phyloP scores from a whole-genome alignment of 2,113 vertebrate genomes.

The Ochotona curzoniae region DNA sequence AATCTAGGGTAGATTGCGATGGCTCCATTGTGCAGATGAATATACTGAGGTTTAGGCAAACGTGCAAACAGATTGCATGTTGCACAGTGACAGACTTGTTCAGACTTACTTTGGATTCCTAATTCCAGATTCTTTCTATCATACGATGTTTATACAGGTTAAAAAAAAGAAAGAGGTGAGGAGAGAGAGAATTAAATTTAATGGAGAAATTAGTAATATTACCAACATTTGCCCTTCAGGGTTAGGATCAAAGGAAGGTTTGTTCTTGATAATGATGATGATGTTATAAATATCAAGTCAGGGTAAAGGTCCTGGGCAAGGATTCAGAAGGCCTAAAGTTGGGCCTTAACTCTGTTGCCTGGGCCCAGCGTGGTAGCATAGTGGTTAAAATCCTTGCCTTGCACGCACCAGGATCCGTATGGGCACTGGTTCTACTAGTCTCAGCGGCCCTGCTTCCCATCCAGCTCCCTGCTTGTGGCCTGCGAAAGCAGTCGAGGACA shows the following conservation, averaged over 20 bases:
- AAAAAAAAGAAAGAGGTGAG: slow-evolving; percentile 37
- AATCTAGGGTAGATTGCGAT: slow-evolving; percentile 35
- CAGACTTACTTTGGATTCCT: slow-evolving; percentile 40
- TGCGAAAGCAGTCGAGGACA: too few relatives aligned
- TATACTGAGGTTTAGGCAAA: neutral
- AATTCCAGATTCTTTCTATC: neutral
- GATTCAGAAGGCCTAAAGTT: slow-evolving; percentile 38
- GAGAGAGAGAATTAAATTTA: slow-evolving; percentile 28
- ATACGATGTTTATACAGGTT: neutral
- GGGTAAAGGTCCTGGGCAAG: neutral
- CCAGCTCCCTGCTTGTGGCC: too few relatives aligned
- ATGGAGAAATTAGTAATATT: slow-evolving; percentile 49
- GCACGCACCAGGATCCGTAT: too few relatives aligned
- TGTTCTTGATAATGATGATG: neutral
- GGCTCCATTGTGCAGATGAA: slow-evolving; percentile 23
- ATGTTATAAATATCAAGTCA: slow-evolving; percentile 55
- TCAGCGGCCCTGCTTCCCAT: too few relatives aligned
- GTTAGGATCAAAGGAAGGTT: slow-evolving; percentile 29
- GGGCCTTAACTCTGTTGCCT: neutral
- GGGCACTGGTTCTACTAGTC: too few relatives aligned
- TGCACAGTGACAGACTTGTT: neutral
- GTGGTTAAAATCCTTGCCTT: too few relatives aligned
- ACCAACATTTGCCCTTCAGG: neutral
- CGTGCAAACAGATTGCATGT: slow-evolving; percentile 35
- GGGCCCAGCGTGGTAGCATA: too few relatives aligned